A percentile compares a stretch with the other conserved stretches of the same genome.
These are phyloP conservation scores for Brenthis ino DNA, from an alignment of 2,888 invertebrate genomes.

Conservation along the genomic window DNA sequence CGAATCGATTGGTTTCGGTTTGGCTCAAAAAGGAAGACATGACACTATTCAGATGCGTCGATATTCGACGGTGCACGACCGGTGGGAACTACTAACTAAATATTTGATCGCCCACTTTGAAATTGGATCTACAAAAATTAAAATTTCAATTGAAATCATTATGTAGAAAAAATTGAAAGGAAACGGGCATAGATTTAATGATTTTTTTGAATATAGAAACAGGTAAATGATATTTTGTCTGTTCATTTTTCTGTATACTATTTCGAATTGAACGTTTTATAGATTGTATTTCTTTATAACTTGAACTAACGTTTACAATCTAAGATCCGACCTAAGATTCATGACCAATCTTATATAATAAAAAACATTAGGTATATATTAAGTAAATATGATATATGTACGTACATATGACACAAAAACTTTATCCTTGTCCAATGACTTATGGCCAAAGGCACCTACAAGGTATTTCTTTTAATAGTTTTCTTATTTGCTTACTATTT, in stretches of 20 bases:
- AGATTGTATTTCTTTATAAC: too few species aligned
- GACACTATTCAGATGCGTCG: constrained; percentile 40
- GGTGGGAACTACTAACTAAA: constrained; percentile 47
- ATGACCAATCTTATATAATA: too few species aligned
- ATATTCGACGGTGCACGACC: constrained; percentile 44
- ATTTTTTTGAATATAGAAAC: constrained; percentile 12
- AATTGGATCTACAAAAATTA: constrained; percentile 34
- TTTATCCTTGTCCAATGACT: too few species aligned
- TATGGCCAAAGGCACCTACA: too few species aligned
- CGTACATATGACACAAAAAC: too few species aligned
- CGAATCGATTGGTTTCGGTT: constrained; percentile 72
- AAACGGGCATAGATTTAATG: constrained; percentile 9
- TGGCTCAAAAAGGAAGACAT: constrained; percentile 54
- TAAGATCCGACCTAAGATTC: too few species aligned
- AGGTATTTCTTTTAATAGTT: too few species aligned
- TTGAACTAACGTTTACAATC: too few species aligned
- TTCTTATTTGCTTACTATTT: too few species aligned
- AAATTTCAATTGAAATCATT: constrained; percentile 26
- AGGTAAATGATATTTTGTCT: constrained; percentile 12
- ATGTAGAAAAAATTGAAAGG: constrained; percentile 11
- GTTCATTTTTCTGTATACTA: neutral
- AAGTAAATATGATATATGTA: too few species aligned
- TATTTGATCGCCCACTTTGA: constrained; percentile 36
- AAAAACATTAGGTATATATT: too few species aligned
- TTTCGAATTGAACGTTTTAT: too few species aligned